These are phyloP conservation scores for Trochalopteron elliotii DNA, from an alignment of 2,113 vertebrate genomes.

Conservation along the genomic window DNA sequence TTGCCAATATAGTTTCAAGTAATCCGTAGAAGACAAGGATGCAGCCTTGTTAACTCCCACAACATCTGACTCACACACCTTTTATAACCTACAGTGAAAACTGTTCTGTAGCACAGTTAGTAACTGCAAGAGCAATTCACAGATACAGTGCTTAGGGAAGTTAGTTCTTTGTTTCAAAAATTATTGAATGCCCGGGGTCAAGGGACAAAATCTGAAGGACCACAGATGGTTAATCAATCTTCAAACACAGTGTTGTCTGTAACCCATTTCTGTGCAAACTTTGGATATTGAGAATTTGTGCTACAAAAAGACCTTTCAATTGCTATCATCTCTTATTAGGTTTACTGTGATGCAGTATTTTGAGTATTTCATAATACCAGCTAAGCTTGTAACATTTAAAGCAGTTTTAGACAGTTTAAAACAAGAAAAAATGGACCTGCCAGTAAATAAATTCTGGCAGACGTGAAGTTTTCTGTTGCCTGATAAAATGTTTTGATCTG, in stretches of 20 bases:
- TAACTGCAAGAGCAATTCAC: neutral
- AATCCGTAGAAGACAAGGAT: neutral
- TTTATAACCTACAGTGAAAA: constrained; percentile 34
- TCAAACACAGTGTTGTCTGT: neutral
- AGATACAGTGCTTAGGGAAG: neutral
- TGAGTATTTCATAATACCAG: neutral
- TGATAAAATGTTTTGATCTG: neutral
- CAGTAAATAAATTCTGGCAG: neutral
- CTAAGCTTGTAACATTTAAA: neutral
- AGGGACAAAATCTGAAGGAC: neutral
- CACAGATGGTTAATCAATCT: neutral
- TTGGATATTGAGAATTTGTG: neutral
- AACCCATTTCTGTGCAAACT: neutral
- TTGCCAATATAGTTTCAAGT: neutral
- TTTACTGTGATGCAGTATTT: neutral
- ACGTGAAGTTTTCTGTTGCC: neutral
- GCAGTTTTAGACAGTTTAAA: neutral
- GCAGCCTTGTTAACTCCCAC: constrained; percentile 12
- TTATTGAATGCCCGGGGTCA: neutral
- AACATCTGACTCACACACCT: constrained; percentile 9
- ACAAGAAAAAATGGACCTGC: neutral
- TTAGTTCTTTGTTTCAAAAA: neutral
- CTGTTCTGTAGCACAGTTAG: neutral
- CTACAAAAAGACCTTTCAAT: neutral
- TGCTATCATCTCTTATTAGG: neutral